phyloP scores from a whole-genome alignment of 2,797 vertebrate species.

The Discoglossus pictus region DNA sequence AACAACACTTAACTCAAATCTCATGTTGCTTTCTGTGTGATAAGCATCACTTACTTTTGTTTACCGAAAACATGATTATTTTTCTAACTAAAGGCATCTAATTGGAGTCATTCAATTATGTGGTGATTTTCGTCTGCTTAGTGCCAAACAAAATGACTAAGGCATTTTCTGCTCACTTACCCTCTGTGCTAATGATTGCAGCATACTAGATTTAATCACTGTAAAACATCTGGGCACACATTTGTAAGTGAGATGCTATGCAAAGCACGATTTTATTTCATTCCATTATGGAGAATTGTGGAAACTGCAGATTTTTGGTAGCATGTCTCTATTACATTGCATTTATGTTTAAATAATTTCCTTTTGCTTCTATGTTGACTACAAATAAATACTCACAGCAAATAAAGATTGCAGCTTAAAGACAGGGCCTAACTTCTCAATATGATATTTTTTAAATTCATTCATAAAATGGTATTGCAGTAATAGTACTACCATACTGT shows the following conservation, averaged over 20 bases:
- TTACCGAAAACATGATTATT: slow-evolving; percentile 46
- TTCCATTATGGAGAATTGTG: not conserved
- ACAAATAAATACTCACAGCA: too few relatives aligned
- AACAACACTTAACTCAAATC: slow-evolving; percentile 8
- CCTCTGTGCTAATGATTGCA: slow-evolving; percentile 37
- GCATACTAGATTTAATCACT: slow-evolving; percentile 35
- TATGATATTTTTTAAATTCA: too few relatives aligned
- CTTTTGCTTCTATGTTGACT: too few relatives aligned
- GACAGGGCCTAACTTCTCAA: too few relatives aligned
- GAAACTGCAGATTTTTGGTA: not conserved
- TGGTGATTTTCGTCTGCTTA: slow-evolving; percentile 35
- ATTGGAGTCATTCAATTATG: slow-evolving; percentile 43
- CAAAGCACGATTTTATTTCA: slow-evolving; percentile 12
- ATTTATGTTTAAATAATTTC: too few relatives aligned
- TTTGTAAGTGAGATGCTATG: not conserved
- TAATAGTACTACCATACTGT: too few relatives aligned
- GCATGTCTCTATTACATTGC: too few relatives aligned
- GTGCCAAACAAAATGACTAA: slow-evolving; percentile 35
- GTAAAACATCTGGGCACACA: slow-evolving; percentile 39
- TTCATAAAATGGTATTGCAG: too few relatives aligned
- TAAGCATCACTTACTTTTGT: slow-evolving; percentile 45
- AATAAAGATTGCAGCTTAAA: too few relatives aligned
- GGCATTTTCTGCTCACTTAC: slow-evolving; percentile 36
- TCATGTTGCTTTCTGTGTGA: slow-evolving; percentile 17
- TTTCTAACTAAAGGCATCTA: slow-evolving; percentile 33